Base-by-base conservation (phyloP, 2,113 vertebrate genomes). In the Thomomys bottae region DNA sequence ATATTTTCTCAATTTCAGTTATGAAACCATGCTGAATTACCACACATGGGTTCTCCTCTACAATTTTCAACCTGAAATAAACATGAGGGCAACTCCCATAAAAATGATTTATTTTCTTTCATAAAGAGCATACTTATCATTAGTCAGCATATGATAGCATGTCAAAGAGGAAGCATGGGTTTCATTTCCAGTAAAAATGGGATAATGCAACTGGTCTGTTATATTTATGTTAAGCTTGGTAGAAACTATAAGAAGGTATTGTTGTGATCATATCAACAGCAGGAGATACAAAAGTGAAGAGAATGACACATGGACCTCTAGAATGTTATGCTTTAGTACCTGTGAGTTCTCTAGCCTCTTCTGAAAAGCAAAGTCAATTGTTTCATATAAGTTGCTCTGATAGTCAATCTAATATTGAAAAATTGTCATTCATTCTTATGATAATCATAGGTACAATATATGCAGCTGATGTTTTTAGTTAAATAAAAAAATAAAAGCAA, bases 31-130 rank as follows among this genome's bases (percentile, higher is more conserved):
- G 70, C 20, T 79, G 79, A 63, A 70, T 95, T 96, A 91, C 82
- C 26, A 15, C 78, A 80, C 9, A 10, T 11, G 40, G 32, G 6
- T 87, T 88, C 92, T 96, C 84, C 82, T 92, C 45, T 95, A 42
- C n/a, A 89, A 86, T 88, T 81, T 94, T 23, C 70, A 61, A 24
- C 94, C 63, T 96, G 78, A 97, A 97, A 97, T 85, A 97, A 95
- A 95, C 88, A 96, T 87, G 63, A 97, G 80, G 76, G 71, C 72
- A 15, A 30, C 77, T 82, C n/a, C 30, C 80, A 94, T 90, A 92
- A 71, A 91, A 91, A 93, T 96, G 59, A 96, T 94, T 76, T 23
- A 36, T 83, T 95, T 94, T 92, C 76, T 61, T 94, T 96, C 97
- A 72, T 42, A 91, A 94, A 84, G 84, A 95, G 70, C 7, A 42